Percentiles rank a stretch among this genome's conserved stretches.
Conservation (phyloP, 2,888 invertebrate genomes). For the Lordiphosa fenestrarum region DNA sequence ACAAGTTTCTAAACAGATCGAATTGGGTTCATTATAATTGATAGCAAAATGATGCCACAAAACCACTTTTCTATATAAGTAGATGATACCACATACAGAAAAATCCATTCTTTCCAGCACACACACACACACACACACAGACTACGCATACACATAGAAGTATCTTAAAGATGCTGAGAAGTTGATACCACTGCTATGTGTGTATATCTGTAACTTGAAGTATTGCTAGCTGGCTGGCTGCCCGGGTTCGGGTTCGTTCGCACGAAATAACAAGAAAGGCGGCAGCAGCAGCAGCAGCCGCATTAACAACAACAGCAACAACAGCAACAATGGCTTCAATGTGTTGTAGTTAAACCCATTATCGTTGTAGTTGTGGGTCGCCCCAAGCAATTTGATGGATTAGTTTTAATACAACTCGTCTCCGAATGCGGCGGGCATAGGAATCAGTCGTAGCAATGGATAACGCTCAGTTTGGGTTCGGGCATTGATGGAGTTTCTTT, state of each 20-base stretch:
- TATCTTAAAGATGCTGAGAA: slow-evolving; percentile 66
- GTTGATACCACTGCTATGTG: slow-evolving; percentile 57
- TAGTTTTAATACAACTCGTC: slow-evolving; percentile 59
- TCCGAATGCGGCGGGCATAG: slow-evolving; percentile 24
- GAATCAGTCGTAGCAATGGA: slow-evolving; percentile 44
- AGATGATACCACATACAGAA: slow-evolving; percentile 20
- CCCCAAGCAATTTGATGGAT: slow-evolving; percentile 69
- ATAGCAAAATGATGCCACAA: slow-evolving; percentile 1
- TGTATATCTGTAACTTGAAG: slow-evolving; percentile 62
- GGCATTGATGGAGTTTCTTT: slow-evolving; percentile 20
- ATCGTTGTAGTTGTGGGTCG: slow-evolving; percentile 61
- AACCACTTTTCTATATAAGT: slow-evolving; percentile 10
- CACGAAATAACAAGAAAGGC: slow-evolving; percentile 37
- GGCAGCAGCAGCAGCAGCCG: slow-evolving; percentile 18
- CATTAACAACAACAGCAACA: slow-evolving; percentile 16
- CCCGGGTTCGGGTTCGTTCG: slow-evolving; percentile 36
- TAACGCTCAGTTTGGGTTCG: slow-evolving; percentile 52
- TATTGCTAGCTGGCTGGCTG: slow-evolving; percentile 50
- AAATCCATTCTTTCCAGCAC: slow-evolving; percentile 52
- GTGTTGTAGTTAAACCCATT: slow-evolving; percentile 62
- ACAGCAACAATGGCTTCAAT: slow-evolving; percentile 22
- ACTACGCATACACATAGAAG: slow-evolving; percentile 32
- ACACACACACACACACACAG: slow-evolving; percentile 14
- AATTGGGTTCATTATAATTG: too few relatives aligned
- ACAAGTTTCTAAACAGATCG: too few relatives aligned